Evolutionary conservation across 2,113 vertebrate genomes (phyloP).

Genomic region (Aegithalos caudatus): DNA sequence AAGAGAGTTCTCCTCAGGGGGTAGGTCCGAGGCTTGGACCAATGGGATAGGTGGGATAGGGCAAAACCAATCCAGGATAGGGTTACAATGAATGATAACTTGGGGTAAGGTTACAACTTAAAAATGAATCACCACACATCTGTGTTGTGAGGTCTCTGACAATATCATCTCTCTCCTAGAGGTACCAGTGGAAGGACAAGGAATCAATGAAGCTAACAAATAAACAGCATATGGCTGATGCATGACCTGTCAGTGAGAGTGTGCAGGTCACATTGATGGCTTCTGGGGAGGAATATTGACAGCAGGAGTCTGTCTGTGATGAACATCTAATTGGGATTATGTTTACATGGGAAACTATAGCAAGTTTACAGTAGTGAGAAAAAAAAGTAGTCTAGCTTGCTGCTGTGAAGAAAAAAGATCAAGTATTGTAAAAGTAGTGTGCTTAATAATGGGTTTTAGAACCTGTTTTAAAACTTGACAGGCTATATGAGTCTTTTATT

Average conservation of each 20-base stretch:
- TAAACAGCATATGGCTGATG: constrained; percentile 54
- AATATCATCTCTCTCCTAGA: background rate
- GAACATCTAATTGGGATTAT: background rate
- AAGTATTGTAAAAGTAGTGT: background rate
- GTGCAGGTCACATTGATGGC: constrained; percentile 6
- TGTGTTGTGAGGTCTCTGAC: background rate
- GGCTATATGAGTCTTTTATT: background rate
- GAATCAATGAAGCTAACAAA: constrained; percentile 59
- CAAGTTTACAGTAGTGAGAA: background rate
- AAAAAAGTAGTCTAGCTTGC: background rate
- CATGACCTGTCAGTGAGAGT: background rate
- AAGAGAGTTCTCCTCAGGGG: too few species aligned
- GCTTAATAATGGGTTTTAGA: background rate
- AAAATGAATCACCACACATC: too few species aligned
- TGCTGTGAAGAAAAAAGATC: background rate
- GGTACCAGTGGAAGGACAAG: background rate
- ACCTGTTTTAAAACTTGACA: background rate
- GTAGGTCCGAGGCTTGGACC: too few species aligned
- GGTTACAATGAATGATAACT: too few species aligned
- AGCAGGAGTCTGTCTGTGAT: background rate
- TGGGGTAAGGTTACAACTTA: too few species aligned
- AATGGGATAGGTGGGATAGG: too few species aligned
- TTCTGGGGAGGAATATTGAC: constrained; percentile 34
- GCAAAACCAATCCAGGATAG: too few species aligned
- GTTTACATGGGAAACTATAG: background rate